Percentiles rank a stretch among this genome's conserved stretches.
phyloP scores from a whole-genome alignment of 2,797 vertebrate genomes.

The Odontamblyopus lacepedii region DNA sequence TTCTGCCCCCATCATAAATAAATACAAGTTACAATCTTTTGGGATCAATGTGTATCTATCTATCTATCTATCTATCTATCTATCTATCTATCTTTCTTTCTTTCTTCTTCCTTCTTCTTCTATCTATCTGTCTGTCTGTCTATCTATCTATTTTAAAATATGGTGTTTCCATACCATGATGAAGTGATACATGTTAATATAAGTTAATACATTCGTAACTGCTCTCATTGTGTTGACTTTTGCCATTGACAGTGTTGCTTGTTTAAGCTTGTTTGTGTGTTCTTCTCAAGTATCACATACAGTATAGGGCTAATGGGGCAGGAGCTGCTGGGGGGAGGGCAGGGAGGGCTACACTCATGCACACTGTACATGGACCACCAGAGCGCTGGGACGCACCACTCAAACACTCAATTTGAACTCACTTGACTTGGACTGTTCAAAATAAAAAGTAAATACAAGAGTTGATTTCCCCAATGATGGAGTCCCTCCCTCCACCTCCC shows the following conservation, averaged over 20 bases:
- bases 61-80: neutral
- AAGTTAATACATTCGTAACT: conserved; percentile 4
- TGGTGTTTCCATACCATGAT: conserved; percentile 7
- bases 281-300: conserved; percentile 18
- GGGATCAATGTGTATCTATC: neutral
- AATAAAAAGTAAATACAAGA: conserved; percentile 12
- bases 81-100: neutral
- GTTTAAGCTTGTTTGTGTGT: conserved; percentile 6
- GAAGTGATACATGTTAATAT: conserved; percentile 11
- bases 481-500: conserved; percentile 73
- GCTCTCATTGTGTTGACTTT: conserved; percentile 8
- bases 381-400: conserved; percentile 40
- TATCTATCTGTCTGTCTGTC: neutral
- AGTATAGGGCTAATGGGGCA: conserved; percentile 44
- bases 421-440: conserved; percentile 70
- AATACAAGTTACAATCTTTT: neutral
- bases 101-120: neutral
- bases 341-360: conserved; percentile 57
- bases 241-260: conserved; percentile 3
- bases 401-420: conserved; percentile 61
- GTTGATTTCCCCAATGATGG: conserved; percentile 80
- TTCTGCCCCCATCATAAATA: neutral
- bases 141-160: neutral
- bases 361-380: conserved; percentile 45
- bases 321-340: conserved; percentile 65